Evolutionary conservation across 2,113 vertebrate genomes (phyloP), one percentile per base, ranked within the genome.

Genomic region (Tamias sibiricus): DNA sequence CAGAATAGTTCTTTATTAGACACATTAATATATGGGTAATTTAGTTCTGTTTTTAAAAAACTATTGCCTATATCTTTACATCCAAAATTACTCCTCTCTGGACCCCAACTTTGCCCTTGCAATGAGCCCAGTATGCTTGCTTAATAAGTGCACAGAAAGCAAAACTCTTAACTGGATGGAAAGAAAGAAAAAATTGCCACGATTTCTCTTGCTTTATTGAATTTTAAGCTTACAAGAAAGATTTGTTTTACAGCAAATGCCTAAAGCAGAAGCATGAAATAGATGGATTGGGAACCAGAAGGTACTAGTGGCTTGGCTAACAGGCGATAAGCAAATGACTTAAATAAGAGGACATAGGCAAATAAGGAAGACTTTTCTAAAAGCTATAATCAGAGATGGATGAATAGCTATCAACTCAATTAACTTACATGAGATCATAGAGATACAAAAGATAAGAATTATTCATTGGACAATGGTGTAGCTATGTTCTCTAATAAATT

Each of bases 161-260:
- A 77, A 94, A 82, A 81, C 8, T 80, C n/a, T 87, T 62, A 47
- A 75, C 14, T 83, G 28, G 8, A 59, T 17, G 7, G 44, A 20
- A 69, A 44, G 30, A 37, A 91, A 86, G 7, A 85, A 30, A 74
- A 83, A 69, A 87, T 24, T 69, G 12, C 32, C 40, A 4, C 85
- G 64, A 59, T 83, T 93, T 93, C 52, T 83, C 12, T 79, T 57
- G 28, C 16, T 59, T 75, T 85, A 49, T 74, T 42, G 81, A 37
- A 24, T 68, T 95, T 94, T 37, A 80, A 86, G 24, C 76, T 92
- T 83, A 3, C 54, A 87, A 79, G 16, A 75, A 95, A 88, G 7
- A 30, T 59, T 20, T 52, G 0, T 42, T 86, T 79, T 57, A 42
- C 28, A 75, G 30, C 19, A 77, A 26, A 4, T 40, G 35, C 13